A percentile compares a stretch with the other conserved stretches of the same genome.
Evolutionary conservation across 2,888 invertebrate genomes (phyloP).

Genomic region (Microchrysa polita): DNA sequence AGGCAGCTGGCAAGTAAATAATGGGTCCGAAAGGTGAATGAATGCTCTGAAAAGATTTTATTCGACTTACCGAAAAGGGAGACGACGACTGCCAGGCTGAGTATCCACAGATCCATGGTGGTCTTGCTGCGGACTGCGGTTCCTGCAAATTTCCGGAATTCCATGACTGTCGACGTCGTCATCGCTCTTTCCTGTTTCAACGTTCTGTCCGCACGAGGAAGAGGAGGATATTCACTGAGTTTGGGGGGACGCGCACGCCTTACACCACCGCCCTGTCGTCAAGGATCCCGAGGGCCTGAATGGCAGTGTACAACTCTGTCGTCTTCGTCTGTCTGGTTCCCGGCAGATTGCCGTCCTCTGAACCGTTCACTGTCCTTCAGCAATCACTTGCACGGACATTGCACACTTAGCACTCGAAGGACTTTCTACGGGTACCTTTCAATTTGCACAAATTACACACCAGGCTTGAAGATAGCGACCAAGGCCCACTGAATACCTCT

Average conservation of each 20-base stretch:
- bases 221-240: background rate
- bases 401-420: slow-evolving; percentile 27
- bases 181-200: background rate
- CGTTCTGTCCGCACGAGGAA: background rate
- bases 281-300: slow-evolving; percentile 23
- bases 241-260: background rate
- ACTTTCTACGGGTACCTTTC: background rate
- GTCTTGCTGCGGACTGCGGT: background rate
- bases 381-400: background rate
- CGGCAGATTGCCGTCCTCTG: background rate
- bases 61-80: slow-evolving; percentile 32
- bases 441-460: background rate
- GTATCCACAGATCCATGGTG: slow-evolving; percentile 35
- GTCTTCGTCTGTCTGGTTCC: background rate
- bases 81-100: slow-evolving; percentile 14
- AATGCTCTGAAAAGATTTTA: background rate
- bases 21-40: background rate
- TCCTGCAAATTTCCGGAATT: background rate
- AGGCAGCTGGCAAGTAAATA: background rate
- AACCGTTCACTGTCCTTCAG: slow-evolving; percentile 14
- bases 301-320: slow-evolving; percentile 32
- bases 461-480: background rate
- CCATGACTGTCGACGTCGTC: background rate
- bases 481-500: background rate
- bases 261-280: background rate